Evolutionary conservation across 2,113 vertebrate genomes (phyloP).

Genomic region (Odocoileus hemionus): DNA sequence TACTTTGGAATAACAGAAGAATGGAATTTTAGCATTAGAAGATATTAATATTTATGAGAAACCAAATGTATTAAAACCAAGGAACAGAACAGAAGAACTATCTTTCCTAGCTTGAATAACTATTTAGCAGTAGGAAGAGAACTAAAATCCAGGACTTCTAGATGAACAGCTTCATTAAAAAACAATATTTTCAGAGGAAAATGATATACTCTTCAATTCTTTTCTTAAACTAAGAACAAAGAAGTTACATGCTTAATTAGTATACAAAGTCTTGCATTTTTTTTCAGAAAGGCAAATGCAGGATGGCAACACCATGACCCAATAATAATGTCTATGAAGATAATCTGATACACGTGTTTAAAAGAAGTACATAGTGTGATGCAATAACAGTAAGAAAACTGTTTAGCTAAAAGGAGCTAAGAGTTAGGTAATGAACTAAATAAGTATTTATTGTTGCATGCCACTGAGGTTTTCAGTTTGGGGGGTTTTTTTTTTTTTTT

Average conservation of each 20-base stretch:
- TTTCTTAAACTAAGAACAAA: neutral
- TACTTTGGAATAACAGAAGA: neutral
- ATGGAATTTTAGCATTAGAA: neutral
- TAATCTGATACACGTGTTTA: neutral
- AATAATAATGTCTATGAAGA: neutral
- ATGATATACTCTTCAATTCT: neutral
- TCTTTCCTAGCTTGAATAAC: neutral
- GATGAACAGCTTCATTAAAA: neutral
- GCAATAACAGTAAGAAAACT: neutral
- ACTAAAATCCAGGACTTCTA: neutral
- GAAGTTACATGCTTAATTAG: neutral
- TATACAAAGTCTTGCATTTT: neutral
- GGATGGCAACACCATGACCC: neutral
- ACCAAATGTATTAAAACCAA: neutral
- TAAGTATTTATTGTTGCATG: neutral
- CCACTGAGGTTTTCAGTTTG: neutral
- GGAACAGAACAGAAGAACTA: neutral
- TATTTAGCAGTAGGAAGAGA: neutral
- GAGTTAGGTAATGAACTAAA: neutral
- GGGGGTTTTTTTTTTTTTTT: fast-evolving
- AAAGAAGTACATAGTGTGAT: neutral
- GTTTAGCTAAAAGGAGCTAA: neutral
- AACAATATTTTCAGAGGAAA: neutral
- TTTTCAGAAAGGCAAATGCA: neutral
- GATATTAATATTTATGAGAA: too few species aligned